These are phyloP conservation scores for Teinopalpus imperialis DNA, from an alignment of 2,888 invertebrate species.

Conservation along the genomic window DNA sequence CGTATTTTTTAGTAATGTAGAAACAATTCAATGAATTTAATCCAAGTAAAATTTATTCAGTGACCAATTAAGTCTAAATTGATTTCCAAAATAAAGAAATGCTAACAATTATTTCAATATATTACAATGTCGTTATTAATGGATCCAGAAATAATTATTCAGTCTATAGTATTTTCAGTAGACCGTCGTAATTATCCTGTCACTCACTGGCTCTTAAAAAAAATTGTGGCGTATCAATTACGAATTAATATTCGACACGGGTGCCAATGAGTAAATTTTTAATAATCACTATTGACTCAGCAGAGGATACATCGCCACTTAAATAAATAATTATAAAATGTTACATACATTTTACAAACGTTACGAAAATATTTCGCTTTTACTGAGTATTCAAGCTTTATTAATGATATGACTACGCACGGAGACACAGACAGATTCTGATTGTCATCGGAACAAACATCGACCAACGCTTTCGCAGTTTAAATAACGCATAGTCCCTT, in stretches of 20 bases:
- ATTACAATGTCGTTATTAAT: conserved; percentile 57
- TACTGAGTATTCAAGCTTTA: conserved; percentile 52
- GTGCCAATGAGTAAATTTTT: conserved; percentile 34
- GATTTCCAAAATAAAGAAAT: neutral
- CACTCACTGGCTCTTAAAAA: conserved; percentile 58
- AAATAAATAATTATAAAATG: conserved; percentile 26
- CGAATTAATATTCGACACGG: conserved; percentile 46
- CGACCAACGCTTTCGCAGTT: conserved; percentile 49
- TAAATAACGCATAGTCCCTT: conserved; percentile 55
- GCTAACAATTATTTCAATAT: conserved; percentile 40
- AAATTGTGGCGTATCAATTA: conserved; percentile 55
- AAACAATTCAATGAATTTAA: too few relatives aligned
- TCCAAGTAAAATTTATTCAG: too few relatives aligned
- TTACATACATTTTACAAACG: conserved; percentile 21
- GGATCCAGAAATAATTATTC: conserved; percentile 52
- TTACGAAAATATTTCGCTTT: conserved; percentile 27
- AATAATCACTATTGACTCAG: conserved; percentile 40
- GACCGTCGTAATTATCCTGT: conserved; percentile 60
- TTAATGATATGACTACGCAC: conserved; percentile 60
- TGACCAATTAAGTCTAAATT: too few relatives aligned
- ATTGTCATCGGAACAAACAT: conserved; percentile 73
- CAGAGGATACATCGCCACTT: conserved; percentile 22
- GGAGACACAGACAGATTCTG: conserved; percentile 66
- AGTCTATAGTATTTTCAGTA: conserved; percentile 46
- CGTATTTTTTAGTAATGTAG: too few relatives aligned